Percentiles rank a stretch among this genome's conserved stretches.
Evolutionary conservation across 2,113 vertebrate genomes (phyloP).

Genomic region (Cromileptes altivelis): DNA sequence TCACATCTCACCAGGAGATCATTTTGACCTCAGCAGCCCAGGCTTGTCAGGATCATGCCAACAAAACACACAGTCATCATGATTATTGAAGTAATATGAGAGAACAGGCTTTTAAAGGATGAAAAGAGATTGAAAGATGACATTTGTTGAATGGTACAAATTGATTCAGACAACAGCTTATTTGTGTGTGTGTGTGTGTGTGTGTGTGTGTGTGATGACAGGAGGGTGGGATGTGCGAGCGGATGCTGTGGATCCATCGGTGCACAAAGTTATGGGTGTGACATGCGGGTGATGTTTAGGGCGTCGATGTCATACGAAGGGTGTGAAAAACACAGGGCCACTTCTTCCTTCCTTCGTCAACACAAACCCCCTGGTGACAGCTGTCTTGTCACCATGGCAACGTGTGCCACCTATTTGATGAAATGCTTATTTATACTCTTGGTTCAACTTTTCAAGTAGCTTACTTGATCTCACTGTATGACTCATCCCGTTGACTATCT

Average conservation of each 20-base stretch:
- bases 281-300: constrained; percentile 66
- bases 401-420: constrained; percentile 54
- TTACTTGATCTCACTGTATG: constrained; percentile 52
- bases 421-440: constrained; percentile 72
- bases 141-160: constrained; percentile 29
- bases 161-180: constrained; percentile 11
- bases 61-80: constrained; percentile 25
- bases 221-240: constrained; percentile 7
- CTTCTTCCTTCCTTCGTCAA: constrained; percentile 39
- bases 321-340: constrained; percentile 67
- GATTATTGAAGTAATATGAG: constrained; percentile 19
- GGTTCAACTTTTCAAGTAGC: constrained; percentile 64
- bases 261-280: constrained; percentile 46
- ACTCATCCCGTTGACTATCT: constrained; percentile 37
- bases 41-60: constrained; percentile 40
- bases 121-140: constrained; percentile 33
- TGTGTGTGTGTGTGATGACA: constrained; percentile 16
- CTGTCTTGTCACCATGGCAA: constrained; percentile 71
- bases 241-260: constrained; percentile 23
- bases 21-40: constrained; percentile 30
- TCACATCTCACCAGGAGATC: constrained; percentile 59
- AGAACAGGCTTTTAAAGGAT: neutral
- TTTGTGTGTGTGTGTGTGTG: neutral
- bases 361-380: constrained; percentile 69
- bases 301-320: constrained; percentile 48